Percentiles rank a stretch among this genome's conserved stretches.
These are phyloP conservation scores for Sebastes diaconus DNA, from an alignment of 2,797 vertebrate species.

Conservation along the genomic window DNA sequence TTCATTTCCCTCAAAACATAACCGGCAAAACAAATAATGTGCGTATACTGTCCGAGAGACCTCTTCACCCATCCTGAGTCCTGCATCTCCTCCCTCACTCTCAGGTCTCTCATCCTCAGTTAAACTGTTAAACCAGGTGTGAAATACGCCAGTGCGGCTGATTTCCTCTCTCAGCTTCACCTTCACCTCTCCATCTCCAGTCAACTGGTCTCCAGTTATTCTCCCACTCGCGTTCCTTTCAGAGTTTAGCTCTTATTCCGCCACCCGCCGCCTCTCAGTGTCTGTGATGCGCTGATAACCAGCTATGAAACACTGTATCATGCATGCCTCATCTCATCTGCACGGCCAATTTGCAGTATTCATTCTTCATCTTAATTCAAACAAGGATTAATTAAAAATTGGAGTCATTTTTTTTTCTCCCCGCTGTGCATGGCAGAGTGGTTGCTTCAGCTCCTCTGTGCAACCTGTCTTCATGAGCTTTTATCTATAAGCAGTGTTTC, in stretches of 20 bases:
- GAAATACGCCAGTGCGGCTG: slow-evolving; percentile 33
- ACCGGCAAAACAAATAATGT: background rate
- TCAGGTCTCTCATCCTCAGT: background rate
- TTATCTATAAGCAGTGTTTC: slow-evolving; percentile 49
- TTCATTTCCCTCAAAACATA: background rate
- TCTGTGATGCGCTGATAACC: slow-evolving; percentile 48
- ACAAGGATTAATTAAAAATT: slow-evolving; percentile 78
- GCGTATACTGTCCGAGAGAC: background rate
- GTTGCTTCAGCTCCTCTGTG: slow-evolving; percentile 37
- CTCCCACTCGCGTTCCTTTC: slow-evolving; percentile 16
- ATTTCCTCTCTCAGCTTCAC: slow-evolving; percentile 29
- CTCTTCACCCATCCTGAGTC: background rate
- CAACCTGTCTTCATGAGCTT: slow-evolving; percentile 63
- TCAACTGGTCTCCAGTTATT: slow-evolving; percentile 26
- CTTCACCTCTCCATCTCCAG: slow-evolving; percentile 28
- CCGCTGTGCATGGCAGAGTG: slow-evolving; percentile 21
- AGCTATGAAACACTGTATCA: slow-evolving; percentile 47
- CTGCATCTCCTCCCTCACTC: background rate
- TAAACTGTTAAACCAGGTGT: slow-evolving; percentile 36
- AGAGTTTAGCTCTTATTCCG: background rate
- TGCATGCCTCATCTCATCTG: slow-evolving; percentile 55
- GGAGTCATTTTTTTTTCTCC: slow-evolving; percentile 38
- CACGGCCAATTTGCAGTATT: slow-evolving; percentile 49
- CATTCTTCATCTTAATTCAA: slow-evolving; percentile 76
- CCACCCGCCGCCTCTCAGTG: background rate